A percentile compares a stretch with the other conserved stretches of the same genome.
Conservation (phyloP, 2,888 invertebrate species). For the Watsonalla binaria region DNA sequence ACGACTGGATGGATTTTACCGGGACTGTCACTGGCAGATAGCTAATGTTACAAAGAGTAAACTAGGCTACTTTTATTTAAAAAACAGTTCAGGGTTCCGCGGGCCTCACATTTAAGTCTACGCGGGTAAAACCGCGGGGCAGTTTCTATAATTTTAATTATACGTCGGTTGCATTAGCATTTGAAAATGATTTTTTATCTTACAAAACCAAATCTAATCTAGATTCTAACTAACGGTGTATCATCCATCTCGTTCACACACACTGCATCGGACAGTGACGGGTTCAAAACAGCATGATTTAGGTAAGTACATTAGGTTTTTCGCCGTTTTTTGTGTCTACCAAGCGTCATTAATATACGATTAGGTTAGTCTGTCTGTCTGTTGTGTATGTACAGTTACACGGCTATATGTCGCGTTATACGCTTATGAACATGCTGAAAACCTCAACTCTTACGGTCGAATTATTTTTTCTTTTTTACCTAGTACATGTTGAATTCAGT, state of each 20-base stretch:
- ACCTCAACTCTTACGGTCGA: conserved; percentile 13
- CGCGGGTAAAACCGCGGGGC: too few relatives aligned
- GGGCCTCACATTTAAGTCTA: too few relatives aligned
- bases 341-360: conserved; percentile 57
- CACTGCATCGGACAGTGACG: neutral
- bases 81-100: too few relatives aligned
- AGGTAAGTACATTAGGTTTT: conserved; percentile 10
- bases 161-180: neutral
- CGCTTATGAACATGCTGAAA: conserved; percentile 30
- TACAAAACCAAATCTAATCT: neutral
- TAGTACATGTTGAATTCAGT: neutral
- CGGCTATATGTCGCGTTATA: conserved; percentile 33
- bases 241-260: neutral
- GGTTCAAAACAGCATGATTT: conserved; percentile 3
- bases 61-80: too few relatives aligned
- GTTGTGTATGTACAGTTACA: conserved; percentile 26
- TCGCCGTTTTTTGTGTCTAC: conserved; percentile 15
- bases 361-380: conserved; percentile 43
- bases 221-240: neutral
- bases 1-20: too few relatives aligned
- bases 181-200: neutral
- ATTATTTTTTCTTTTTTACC: neutral
- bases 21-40: too few relatives aligned
- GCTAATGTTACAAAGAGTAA: too few relatives aligned
- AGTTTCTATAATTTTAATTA: too few relatives aligned